phyloP scores from a whole-genome alignment of 2,797 vertebrate species.

The Malurus leucopterus region DNA sequence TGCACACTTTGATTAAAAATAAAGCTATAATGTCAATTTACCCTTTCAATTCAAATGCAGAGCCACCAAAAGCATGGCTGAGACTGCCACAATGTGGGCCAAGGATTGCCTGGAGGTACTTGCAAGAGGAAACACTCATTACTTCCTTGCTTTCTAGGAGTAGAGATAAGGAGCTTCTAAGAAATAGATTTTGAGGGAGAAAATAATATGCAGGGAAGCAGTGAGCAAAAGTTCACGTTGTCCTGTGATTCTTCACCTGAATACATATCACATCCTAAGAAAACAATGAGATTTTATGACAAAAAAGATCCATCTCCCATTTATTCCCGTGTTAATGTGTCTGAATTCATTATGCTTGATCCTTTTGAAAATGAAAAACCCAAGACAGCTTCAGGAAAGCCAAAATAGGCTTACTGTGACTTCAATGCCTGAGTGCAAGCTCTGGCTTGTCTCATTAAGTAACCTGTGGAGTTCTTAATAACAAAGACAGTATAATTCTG shows the following conservation, averaged over 20 bases:
- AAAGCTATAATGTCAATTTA: background rate
- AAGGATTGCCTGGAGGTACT: background rate
- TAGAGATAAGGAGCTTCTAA: background rate
- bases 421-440: slow-evolving; percentile 25
- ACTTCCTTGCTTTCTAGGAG: background rate
- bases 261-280: background rate
- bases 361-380: background rate
- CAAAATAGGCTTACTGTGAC: background rate
- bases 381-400: background rate
- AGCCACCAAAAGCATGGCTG: background rate
- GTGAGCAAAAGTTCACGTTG: background rate
- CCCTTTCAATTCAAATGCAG: background rate
- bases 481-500: background rate
- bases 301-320: background rate
- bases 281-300: background rate
- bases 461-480: slow-evolving; percentile 20
- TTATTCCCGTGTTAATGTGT: background rate
- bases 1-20: background rate
- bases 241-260: background rate
- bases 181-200: background rate
- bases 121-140: background rate
- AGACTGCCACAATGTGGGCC: fast-evolving
- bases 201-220: background rate
- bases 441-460: slow-evolving; percentile 42
- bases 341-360: background rate